These are phyloP conservation scores for Diaphora mendica DNA, from an alignment of 2,888 invertebrate genomes.

Conservation along the genomic window DNA sequence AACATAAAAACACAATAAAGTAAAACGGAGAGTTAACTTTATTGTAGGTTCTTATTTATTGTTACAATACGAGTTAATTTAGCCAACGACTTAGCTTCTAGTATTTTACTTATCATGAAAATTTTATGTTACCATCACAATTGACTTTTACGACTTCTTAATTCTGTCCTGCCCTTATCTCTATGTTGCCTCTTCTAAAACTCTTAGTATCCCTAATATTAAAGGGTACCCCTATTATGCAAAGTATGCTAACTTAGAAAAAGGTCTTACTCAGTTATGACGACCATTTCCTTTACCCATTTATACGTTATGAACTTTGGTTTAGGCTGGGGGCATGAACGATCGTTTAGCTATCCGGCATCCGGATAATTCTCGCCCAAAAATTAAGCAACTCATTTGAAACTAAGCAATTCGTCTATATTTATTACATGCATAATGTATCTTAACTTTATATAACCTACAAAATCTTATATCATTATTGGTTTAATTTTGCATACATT, in stretches of 20 bases:
- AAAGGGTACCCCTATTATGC: slow-evolving; percentile 40
- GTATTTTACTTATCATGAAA: slow-evolving; percentile 6
- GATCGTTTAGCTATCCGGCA: not conserved
- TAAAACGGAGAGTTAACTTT: not conserved
- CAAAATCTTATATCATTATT: not conserved
- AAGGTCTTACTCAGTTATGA: slow-evolving; percentile 40
- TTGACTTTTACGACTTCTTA: slow-evolving; percentile 14
- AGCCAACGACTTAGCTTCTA: not conserved
- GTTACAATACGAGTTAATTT: not conserved
- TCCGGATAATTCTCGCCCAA: not conserved
- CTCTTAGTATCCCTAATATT: slow-evolving; percentile 17
- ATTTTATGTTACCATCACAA: slow-evolving; percentile 13
- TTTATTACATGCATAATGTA: not conserved
- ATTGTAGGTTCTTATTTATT: not conserved
- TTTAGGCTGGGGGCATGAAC: not conserved
- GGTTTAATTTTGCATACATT: not conserved
- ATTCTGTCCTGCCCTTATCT: slow-evolving; percentile 26
- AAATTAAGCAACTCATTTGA: not conserved
- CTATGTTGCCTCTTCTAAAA: slow-evolving; percentile 24
- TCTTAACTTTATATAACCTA: not conserved
- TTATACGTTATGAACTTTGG: slow-evolving; percentile 36
- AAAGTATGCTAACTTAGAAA: slow-evolving; percentile 41
- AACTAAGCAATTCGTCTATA: not conserved
- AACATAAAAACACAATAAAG: not conserved
- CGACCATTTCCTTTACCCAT: slow-evolving; percentile 37